Evolutionary conservation across 2,797 vertebrate species (phyloP).

Genomic region (Dromococcyx pavoninus): DNA sequence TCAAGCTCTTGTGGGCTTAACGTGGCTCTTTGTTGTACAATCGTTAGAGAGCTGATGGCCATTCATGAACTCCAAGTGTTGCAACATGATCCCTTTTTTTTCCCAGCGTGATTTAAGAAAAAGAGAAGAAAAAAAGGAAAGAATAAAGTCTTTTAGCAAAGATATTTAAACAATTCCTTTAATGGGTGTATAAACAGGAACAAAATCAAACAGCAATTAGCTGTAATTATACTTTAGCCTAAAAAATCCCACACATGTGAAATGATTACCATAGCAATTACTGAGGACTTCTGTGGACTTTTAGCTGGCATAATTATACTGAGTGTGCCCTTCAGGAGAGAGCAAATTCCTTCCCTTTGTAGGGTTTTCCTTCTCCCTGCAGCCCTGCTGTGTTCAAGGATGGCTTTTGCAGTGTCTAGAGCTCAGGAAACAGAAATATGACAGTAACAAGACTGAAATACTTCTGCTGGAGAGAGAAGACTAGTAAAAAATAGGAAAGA

Average conservation of each 20-base stretch:
- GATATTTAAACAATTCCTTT: neutral
- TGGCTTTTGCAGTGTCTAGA: neutral
- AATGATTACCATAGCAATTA: neutral
- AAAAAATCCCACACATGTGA: neutral
- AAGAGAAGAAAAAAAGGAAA: neutral
- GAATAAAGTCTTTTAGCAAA: neutral
- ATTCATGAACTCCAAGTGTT: neutral
- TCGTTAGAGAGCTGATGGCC: neutral
- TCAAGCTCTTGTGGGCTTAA: neutral
- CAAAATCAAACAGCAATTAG: constrained; percentile 32
- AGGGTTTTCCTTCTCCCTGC: neutral
- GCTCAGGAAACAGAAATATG: fast-evolving
- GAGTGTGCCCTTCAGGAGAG: neutral
- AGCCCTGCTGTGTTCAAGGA: neutral
- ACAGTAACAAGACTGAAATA: neutral
- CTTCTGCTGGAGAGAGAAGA: neutral
- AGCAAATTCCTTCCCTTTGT: constrained; percentile 3
- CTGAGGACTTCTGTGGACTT: neutral
- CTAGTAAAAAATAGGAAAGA: fast-evolving
- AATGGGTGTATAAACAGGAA: neutral
- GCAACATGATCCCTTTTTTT: neutral
- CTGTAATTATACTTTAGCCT: constrained; percentile 22
- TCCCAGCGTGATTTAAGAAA: neutral
- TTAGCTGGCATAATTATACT: neutral
- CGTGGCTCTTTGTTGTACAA: neutral